Conservation (phyloP, 2,113 vertebrate genomes). For the Aspiorhynchus laticeps region DNA sequence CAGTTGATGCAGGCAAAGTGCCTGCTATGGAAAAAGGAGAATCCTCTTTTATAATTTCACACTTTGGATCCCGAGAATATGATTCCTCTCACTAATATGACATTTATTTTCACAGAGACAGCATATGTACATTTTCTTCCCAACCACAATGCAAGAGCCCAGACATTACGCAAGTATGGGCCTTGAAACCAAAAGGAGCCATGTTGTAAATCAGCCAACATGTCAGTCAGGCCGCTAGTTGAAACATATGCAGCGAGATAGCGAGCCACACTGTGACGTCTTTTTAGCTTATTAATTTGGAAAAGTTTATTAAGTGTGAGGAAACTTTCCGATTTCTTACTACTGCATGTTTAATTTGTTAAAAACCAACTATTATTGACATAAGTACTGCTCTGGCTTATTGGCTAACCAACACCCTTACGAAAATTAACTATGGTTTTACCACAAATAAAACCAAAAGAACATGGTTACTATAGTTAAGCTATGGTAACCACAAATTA, state of each 20-base stretch:
- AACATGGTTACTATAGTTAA: too few relatives aligned
- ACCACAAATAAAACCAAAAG: too few relatives aligned
- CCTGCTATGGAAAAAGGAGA: constrained; percentile 61
- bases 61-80: constrained; percentile 50
- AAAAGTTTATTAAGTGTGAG: not conserved
- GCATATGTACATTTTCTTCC: constrained; percentile 28
- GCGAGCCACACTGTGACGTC: not conserved
- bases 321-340: not conserved
- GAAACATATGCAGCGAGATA: not conserved
- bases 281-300: constrained; percentile 34
- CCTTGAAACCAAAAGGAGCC: constrained; percentile 49
- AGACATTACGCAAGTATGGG: constrained; percentile 73
- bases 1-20: constrained; percentile 46
- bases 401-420: not conserved
- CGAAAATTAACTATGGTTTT: too few relatives aligned
- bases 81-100: constrained; percentile 56
- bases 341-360: not conserved
- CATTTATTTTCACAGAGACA: constrained; percentile 65
- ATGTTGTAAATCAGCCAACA: constrained; percentile 53
- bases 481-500: too few relatives aligned
- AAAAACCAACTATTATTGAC: not conserved
- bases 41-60: constrained; percentile 46
- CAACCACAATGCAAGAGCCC: constrained; percentile 59
- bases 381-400: not conserved
- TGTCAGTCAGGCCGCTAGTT: constrained; percentile 42